Evolutionary conservation across 2,797 vertebrate genomes (phyloP), one percentile per base, ranked within the genome.

Genomic region (Halcyon chelicuti): DNA sequence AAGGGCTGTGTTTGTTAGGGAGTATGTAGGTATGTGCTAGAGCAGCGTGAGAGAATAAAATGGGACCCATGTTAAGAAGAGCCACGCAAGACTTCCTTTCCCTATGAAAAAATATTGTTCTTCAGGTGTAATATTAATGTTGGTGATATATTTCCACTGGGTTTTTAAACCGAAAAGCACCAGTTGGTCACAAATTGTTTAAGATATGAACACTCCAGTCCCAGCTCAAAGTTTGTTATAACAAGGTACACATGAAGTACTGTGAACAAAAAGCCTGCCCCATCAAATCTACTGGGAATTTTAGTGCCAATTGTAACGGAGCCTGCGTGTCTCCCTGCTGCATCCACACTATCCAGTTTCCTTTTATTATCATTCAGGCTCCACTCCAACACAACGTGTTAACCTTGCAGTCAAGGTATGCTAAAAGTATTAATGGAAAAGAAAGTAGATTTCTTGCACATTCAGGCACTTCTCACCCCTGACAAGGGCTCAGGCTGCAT

Each of bases 21-120:
- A 35, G 18, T 14, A 8, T 1, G 3, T 28, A 9, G 2, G 8
- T 31, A 68, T 2, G 0, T 23, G 51, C n/a, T 11, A 19, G 54
- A 42, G 49, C n/a, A 26, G 17, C 0, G 0, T 3, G 8, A 26
- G 33, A 76, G 21, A 29, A 65, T 14, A 61, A 78, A 79, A 61
- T 5, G 29, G 26, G 71, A 70, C 57, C 19, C 42, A 23, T 6
- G 4, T 9, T 26, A 57, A 46, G 10, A 78, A 19, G 7, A 54
- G 17, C 2, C 17, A 5, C 28, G 33, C 21, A 62, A 82, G 14
- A 22, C 22, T 17, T 37, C 19, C 35, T 88, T 44, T 17, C 62
- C 12, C 81, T 23, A 42, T 2, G 29, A 62, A 58, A 78, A 81
- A 52, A 26, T 19, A 77, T 0, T 47, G 25, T 14, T 31, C 37